A percentile compares a stretch with the other conserved stretches of the same genome.
phyloP scores from a whole-genome alignment of 2,113 vertebrate genomes.

The Ibidorhyncha struthersii region DNA sequence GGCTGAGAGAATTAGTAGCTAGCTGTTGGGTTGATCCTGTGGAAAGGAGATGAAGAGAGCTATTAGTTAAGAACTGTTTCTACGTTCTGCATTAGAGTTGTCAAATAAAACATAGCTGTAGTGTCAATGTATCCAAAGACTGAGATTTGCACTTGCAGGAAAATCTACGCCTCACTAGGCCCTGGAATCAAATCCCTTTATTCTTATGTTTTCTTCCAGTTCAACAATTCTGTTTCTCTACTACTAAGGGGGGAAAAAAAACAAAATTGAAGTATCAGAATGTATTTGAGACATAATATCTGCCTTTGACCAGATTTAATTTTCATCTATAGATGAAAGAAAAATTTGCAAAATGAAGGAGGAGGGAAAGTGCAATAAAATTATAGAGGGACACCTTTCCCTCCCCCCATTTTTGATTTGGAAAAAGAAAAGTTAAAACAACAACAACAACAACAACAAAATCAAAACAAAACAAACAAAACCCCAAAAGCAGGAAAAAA shows the following conservation, averaged over 20 bases:
- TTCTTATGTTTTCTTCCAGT: neutral
- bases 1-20: neutral
- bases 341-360: neutral
- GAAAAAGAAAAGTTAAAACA: neutral
- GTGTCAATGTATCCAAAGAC: neutral
- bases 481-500: neutral
- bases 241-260: no score
- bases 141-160: neutral
- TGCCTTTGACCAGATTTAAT: neutral
- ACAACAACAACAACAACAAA: no score
- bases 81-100: neutral
- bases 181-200: neutral
- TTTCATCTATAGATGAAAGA: neutral
- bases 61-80: neutral
- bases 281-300: neutral
- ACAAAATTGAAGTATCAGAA: neutral
- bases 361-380: neutral
- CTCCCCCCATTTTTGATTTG: neutral
- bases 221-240: neutral
- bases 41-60: neutral
- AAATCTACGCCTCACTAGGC: neutral
- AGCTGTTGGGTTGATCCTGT: neutral
- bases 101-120: neutral
- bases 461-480: no score
- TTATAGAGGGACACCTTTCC: neutral